Percentiles rank a stretch among this genome's conserved stretches.
Evolutionary conservation across 2,888 invertebrate species (phyloP).

Genomic region (Torymus texanus): DNA sequence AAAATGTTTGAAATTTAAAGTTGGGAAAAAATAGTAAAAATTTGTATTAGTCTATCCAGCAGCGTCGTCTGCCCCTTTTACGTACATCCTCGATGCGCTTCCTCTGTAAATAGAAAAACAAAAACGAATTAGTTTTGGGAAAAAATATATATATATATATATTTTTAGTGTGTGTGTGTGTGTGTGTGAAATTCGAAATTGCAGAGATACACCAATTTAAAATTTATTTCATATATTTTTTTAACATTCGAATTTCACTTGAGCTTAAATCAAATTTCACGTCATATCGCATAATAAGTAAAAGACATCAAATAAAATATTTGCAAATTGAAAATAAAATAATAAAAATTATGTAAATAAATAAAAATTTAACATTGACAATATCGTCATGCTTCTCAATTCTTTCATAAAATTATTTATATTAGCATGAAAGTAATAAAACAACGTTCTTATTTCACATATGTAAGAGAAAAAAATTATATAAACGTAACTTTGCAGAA

Average conservation of each 20-base stretch:
- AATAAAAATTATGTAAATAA: not conserved
- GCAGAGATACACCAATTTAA: not conserved
- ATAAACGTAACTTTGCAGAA: too few species aligned
- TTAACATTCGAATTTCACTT: too few species aligned
- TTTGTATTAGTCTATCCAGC: slow-evolving; percentile 9
- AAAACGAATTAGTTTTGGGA: slow-evolving; percentile 48
- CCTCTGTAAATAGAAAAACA: slow-evolving; percentile 82
- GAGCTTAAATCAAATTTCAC: not conserved
- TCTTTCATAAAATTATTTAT: too few species aligned
- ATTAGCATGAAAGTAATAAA: too few species aligned
- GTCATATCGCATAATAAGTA: too few species aligned
- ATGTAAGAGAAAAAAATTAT: too few species aligned
- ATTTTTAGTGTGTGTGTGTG: not conserved
- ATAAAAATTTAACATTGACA: not conserved
- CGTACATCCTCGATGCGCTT: slow-evolving; percentile 88
- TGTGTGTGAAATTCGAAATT: slow-evolving; percentile 10
- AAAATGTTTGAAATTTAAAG: not conserved
- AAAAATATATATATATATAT: not conserved
- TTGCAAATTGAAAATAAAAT: too few species aligned
- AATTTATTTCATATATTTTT: not conserved
- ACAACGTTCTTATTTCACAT: too few species aligned
- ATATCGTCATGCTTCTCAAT: slow-evolving; percentile 7
- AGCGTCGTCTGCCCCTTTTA: slow-evolving; percentile 71
- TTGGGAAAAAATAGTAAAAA: slow-evolving; percentile 17
- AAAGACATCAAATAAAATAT: too few species aligned